Evolutionary conservation across 2,113 vertebrate genomes (phyloP).

Genomic region (Chloebia gouldiae): DNA sequence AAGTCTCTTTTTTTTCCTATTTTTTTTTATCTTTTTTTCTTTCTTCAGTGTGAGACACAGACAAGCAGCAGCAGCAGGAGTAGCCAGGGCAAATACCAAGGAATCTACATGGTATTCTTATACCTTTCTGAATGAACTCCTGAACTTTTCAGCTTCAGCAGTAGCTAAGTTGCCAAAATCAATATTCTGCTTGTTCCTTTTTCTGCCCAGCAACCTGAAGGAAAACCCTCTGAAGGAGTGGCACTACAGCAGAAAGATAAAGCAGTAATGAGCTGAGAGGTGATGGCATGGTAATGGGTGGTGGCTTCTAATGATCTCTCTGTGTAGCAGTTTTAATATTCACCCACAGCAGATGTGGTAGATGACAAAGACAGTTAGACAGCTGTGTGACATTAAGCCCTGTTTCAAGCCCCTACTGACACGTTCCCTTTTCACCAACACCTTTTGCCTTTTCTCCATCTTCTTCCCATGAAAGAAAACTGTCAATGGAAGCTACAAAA

Average conservation of each 20-base stretch:
- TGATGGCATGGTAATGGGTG: background rate
- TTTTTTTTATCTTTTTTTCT: background rate
- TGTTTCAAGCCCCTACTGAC: background rate
- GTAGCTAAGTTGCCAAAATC: background rate
- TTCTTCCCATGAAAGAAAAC: background rate
- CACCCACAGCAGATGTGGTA: background rate
- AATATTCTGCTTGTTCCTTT: background rate
- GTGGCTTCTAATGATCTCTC: background rate
- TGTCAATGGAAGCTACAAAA: background rate
- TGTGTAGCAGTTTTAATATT: background rate
- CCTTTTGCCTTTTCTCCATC: background rate
- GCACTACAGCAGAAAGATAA: background rate
- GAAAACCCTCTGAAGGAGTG: background rate
- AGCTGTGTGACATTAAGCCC: background rate
- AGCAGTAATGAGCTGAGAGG: background rate
- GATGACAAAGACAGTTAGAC: background rate
- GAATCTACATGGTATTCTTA: background rate
- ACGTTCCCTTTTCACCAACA: background rate
- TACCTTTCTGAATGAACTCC: background rate
- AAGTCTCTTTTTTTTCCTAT: background rate
- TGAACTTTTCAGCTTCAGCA: background rate
- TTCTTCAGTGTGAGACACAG: background rate
- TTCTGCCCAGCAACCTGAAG: background rate
- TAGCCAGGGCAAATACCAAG: background rate
- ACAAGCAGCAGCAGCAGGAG: background rate